These are phyloP conservation scores for Helogale parvula DNA, from an alignment of 2,113 vertebrate genomes.

Conservation along the genomic window DNA sequence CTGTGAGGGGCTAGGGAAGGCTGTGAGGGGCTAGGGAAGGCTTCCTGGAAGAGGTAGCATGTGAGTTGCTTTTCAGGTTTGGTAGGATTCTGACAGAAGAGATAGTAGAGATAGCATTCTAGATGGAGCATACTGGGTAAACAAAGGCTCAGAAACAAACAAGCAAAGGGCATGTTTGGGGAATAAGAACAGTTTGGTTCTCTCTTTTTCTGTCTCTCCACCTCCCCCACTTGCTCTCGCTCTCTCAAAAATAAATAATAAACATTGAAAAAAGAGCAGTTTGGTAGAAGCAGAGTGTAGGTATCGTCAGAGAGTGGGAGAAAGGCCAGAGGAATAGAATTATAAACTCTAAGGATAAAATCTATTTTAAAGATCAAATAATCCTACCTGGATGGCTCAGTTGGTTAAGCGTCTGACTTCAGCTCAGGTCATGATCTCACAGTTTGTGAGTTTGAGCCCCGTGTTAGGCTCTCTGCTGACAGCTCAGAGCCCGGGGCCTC, in stretches of 20 bases:
- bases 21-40: neutral
- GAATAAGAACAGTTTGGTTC: neutral
- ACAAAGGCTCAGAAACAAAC: neutral
- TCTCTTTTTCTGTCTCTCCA: too few species aligned
- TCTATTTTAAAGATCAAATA: neutral
- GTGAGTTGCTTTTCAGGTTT: neutral
- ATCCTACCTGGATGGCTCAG: too few species aligned
- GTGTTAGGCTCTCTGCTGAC: too few species aligned
- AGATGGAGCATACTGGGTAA: neutral
- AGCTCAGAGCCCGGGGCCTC: too few species aligned
- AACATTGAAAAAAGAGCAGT: neutral
- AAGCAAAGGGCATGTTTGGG: neutral
- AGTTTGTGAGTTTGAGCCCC: too few species aligned
- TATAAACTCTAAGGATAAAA: constrained; percentile 13
- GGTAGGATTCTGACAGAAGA: constrained; percentile 21
- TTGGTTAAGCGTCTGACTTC: too few species aligned
- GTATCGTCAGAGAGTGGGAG: neutral
- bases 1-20: neutral
- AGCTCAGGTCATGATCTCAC: too few species aligned
- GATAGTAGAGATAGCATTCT: neutral
- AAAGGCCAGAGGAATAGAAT: neutral
- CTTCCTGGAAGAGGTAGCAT: neutral
- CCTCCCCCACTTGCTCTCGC: too few species aligned
- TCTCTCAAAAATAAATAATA: too few species aligned
- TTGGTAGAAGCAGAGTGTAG: neutral